Evolutionary conservation across 2,113 vertebrate species (phyloP).

Genomic region (Cichladusa arquata): DNA sequence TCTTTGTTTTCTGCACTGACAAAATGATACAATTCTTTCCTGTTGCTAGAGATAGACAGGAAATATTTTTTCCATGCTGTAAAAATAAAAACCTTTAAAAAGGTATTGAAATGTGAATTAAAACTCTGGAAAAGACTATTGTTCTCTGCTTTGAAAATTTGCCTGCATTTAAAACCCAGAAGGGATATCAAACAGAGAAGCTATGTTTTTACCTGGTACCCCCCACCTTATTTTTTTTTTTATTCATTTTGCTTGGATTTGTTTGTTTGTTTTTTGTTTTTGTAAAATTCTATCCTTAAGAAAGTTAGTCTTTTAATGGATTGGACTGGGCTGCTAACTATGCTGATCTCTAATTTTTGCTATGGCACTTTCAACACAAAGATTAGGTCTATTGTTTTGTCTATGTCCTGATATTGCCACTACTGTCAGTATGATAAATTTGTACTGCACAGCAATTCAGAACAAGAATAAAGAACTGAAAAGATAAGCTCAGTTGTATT

Average conservation of each 20-base stretch:
- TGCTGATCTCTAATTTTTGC: background rate
- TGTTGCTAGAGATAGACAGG: background rate
- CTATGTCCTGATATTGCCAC: background rate
- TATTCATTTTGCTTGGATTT: background rate
- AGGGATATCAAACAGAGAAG: background rate
- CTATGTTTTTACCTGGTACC: background rate
- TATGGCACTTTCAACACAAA: background rate
- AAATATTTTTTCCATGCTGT: background rate
- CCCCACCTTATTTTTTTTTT: rapidly evolving
- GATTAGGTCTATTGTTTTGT: background rate
- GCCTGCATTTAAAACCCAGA: background rate
- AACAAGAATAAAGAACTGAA: background rate
- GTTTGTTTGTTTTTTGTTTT: background rate
- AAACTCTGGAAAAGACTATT: background rate
- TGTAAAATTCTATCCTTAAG: background rate
- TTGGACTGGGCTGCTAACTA: background rate
- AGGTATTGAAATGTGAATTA: background rate
- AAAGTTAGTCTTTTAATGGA: background rate
- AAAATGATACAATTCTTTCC: background rate
- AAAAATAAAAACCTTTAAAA: background rate
- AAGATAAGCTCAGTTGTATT: background rate
- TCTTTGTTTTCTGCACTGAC: background rate
- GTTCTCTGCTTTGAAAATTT: background rate
- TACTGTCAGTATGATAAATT: background rate
- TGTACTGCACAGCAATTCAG: background rate